These are phyloP conservation scores for Drosophila nikananu DNA, from an alignment of 1,140 invertebrate genomes.

Conservation along the genomic window DNA sequence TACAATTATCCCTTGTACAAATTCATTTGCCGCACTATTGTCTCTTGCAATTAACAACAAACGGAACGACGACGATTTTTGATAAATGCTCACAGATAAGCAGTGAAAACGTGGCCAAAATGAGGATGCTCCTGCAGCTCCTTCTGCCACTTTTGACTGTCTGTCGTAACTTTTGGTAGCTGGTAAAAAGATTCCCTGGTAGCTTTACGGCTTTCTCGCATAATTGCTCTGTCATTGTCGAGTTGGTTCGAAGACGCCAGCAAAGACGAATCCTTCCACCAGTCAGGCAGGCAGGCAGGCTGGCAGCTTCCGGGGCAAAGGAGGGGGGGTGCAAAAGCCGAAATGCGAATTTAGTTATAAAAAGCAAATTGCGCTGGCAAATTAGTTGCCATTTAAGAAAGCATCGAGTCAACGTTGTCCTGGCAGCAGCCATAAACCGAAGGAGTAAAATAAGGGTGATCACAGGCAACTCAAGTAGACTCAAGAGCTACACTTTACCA, in stretches of 20 bases:
- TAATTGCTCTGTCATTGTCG: constrained; percentile 77
- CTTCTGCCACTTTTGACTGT: constrained; percentile 9
- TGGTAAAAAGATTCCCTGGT: constrained; percentile 36
- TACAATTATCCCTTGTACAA: constrained; percentile 80
- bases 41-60: constrained; percentile 74
- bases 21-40: constrained; percentile 82
- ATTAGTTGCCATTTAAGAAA: constrained; percentile 80
- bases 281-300: background rate
- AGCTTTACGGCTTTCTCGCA: constrained; percentile 76
- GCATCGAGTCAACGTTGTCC: constrained; percentile 51
- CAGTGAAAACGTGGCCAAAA: constrained; percentile 22
- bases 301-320: background rate
- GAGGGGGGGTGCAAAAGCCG: constrained; percentile 2
- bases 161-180: constrained; percentile 71
- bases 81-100: constrained; percentile 75
- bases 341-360: constrained; percentile 81
- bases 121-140: background rate
- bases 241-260: constrained; percentile 43
- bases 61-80: constrained; percentile 70
- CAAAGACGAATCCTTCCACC: constrained; percentile 11
- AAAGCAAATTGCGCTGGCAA: constrained; percentile 77
- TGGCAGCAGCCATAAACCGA: constrained; percentile 64
- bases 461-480: background rate
- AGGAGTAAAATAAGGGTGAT: constrained; percentile 12
- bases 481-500: constrained; percentile 1